Percentiles rank a stretch among this genome's conserved stretches.
These are phyloP conservation scores for Drosophila percnosoma DNA, from an alignment of 2,888 invertebrate genomes.

Conservation along the genomic window DNA sequence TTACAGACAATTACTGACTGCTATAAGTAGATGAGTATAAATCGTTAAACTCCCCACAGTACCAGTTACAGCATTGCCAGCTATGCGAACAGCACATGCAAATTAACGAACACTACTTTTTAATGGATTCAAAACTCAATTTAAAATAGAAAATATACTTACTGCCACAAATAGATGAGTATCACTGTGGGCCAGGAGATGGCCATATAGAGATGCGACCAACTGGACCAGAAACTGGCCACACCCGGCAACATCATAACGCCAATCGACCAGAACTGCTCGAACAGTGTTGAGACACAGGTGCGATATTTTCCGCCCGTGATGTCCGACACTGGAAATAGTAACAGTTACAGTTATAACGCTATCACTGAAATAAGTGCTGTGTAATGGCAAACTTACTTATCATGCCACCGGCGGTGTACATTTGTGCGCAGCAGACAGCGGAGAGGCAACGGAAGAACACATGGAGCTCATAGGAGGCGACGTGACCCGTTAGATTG, in stretches of 20 bases:
- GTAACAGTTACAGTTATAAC: not conserved
- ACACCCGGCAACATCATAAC: constrained; percentile 85
- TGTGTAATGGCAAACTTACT: constrained; percentile 79
- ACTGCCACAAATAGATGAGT: constrained; percentile 85
- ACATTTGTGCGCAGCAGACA: constrained; percentile 85
- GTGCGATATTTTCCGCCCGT: constrained; percentile 84
- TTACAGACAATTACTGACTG: not conserved
- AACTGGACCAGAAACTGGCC: constrained; percentile 85
- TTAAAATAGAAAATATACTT: constrained; percentile 41
- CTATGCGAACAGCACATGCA: not conserved
- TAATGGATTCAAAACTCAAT: not conserved
- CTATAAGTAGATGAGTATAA: not conserved
- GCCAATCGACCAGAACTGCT: constrained; percentile 86
- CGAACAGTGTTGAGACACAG: constrained; percentile 84
- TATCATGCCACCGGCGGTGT: constrained; percentile 85
- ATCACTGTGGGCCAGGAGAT: constrained; percentile 85
- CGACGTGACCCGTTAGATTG: constrained; percentile 84
- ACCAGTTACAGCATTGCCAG: not conserved
- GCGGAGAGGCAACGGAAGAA: constrained; percentile 85
- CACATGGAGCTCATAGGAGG: constrained; percentile 85
- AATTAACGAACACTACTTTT: not conserved
- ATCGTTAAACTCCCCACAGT: constrained; percentile 1
- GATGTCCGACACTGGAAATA: constrained; percentile 84
- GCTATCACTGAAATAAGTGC: not conserved
- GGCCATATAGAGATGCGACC: constrained; percentile 85